Evolutionary conservation across 2,797 vertebrate genomes (phyloP).

Genomic region (Protosalanx chinensis): DNA sequence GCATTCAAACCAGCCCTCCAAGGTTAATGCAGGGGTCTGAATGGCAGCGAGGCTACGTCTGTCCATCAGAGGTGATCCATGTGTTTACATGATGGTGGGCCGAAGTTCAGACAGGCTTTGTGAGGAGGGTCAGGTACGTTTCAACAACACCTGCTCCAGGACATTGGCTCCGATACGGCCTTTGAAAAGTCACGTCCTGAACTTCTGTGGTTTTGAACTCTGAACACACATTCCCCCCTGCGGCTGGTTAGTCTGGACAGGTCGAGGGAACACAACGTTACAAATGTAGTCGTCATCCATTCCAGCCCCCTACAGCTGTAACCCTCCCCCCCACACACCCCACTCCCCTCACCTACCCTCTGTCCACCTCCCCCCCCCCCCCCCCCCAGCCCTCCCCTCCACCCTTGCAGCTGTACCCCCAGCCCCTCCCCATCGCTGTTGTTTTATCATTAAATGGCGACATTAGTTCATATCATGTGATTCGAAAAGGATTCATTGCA

Average conservation of each 20-base stretch:
- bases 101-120: background rate
- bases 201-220: slow-evolving; percentile 26
- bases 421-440: slow-evolving; percentile 66
- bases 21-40: slow-evolving; percentile 29
- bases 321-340: no score
- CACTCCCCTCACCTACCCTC: slow-evolving; percentile 40
- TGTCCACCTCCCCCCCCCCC: slow-evolving; percentile 35
- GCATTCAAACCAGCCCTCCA: slow-evolving; percentile 14
- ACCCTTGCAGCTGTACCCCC: slow-evolving; percentile 44
- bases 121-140: background rate
- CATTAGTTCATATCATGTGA: slow-evolving; percentile 91
- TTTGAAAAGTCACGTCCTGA: background rate
- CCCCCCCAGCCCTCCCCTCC: slow-evolving; percentile 37
- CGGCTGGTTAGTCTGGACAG: slow-evolving; percentile 8
- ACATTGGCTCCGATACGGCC: background rate
- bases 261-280: slow-evolving; percentile 75
- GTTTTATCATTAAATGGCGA: slow-evolving; percentile 87
- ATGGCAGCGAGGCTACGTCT: slow-evolving; percentile 3
- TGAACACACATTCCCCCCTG: slow-evolving; percentile 19
- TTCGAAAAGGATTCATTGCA: slow-evolving; percentile 81
- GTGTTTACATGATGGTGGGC: slow-evolving; percentile 11
- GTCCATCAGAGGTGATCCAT: slow-evolving; percentile 14
- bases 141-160: no score
- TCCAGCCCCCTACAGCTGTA: slow-evolving; percentile 66
- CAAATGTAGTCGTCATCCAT: slow-evolving; percentile 87